Evolutionary conservation across 92 coral and sea anemone genomes (phyloP), one percentile per base, ranked within the genome.

Genomic region (Ricordea florida): DNA sequence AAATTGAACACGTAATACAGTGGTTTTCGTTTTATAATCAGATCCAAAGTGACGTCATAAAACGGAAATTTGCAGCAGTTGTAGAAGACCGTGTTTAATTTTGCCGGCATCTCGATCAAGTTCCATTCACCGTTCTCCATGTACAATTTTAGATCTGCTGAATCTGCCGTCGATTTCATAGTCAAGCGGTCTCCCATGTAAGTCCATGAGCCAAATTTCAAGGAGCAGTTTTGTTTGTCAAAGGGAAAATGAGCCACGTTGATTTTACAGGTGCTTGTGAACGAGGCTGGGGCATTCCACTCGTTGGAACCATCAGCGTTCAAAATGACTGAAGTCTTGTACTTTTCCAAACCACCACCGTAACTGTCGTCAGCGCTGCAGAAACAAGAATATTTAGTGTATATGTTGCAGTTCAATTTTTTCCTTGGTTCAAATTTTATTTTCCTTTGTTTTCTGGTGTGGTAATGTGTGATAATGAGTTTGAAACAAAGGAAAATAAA

Each of bases 141-240:
- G 71, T 78, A 92, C 67, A 74, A 56, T 25, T 35, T 48, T 0
- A 78, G 70, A 41, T 94, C 98, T 2, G 93, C 97, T 5, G 92
- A 80, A 6, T 80, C 33, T 13, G 78, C 57, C 3, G 82, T 24
- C 25, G 93, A 83, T n/a, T 51, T 37, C 89, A 94, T 85, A 15
- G 85, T 55, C 28, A 94, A 55, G 27, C 97, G 94, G 72, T 85
- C 89, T 2, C 97, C 93, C 25, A 50, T 80, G 51, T 88, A 88
- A 20, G 94, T 89, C 98, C 98, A 94, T 28, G 98, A 94, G 58
- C 98, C 98, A 24, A 94, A 94, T 24, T 85, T 89, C 14, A 94
- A 66, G n/a, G 90, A 70, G 41, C 98, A 94, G 21, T 74, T 86
- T 58, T 94, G 98, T 8, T 78, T 90, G 89, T 94, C 98, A 44